Percentiles rank a stretch among this genome's conserved stretches.
phyloP scores from a whole-genome alignment of 2,113 vertebrate species.

The Pseudorectes ferrugineus region DNA sequence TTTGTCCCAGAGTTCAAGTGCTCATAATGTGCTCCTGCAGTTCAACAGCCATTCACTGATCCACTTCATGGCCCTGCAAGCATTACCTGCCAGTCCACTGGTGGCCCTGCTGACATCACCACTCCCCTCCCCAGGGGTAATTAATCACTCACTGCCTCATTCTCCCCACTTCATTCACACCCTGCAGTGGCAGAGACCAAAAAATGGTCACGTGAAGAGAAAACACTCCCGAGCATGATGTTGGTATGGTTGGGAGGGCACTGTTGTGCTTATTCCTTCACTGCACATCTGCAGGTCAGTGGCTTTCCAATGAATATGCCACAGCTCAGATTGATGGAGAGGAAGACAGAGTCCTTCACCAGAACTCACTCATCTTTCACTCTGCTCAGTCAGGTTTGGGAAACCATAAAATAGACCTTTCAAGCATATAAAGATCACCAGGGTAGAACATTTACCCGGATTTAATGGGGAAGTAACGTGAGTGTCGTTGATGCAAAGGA shows the following conservation, averaged over 20 bases:
- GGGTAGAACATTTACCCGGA: background rate
- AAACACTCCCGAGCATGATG: rapidly evolving
- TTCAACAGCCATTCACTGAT: background rate
- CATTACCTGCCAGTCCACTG: background rate
- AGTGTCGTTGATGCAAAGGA: background rate
- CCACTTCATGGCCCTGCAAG: background rate
- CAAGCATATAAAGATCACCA: slow-evolving; percentile 14
- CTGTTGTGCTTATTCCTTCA: background rate
- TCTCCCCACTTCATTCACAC: background rate
- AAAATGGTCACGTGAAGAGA: background rate
- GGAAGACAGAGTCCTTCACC: background rate
- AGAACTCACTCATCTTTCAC: slow-evolving; percentile 8
- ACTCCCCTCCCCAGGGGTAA: background rate
- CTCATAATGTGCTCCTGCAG: background rate
- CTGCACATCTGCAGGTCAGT: background rate
- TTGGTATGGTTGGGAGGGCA: background rate
- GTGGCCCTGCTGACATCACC: background rate
- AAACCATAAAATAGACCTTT: slow-evolving; percentile 25
- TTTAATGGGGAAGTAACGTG: slow-evolving; percentile 7
- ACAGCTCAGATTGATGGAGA: background rate
- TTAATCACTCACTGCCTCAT: background rate
- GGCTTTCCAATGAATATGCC: background rate
- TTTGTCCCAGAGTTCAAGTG: background rate
- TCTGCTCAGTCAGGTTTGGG: background rate
- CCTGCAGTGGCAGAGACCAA: background rate